These are phyloP conservation scores for Tokudaia muenninki DNA, from an alignment of 2,797 vertebrate genomes.

Conservation along the genomic window DNA sequence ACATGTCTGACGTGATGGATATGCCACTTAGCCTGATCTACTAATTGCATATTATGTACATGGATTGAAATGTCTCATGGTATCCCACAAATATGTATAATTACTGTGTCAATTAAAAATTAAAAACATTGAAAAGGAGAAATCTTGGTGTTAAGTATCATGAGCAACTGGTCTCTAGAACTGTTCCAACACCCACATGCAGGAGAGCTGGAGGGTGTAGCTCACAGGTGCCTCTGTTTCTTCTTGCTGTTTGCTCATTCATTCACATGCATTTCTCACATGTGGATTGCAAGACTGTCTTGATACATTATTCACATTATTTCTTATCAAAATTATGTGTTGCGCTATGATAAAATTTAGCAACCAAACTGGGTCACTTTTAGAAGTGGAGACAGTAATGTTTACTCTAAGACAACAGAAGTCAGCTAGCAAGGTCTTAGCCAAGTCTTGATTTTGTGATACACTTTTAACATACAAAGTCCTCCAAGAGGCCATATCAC, in stretches of 20 bases:
- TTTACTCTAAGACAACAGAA: background rate
- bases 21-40: background rate
- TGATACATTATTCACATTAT: background rate
- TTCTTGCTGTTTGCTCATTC: background rate
- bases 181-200: background rate
- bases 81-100: background rate
- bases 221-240: background rate
- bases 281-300: background rate
- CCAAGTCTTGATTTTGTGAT: background rate
- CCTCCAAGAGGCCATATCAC: background rate
- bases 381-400: background rate
- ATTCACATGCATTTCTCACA: background rate
- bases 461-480: background rate
- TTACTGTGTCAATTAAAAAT: background rate
- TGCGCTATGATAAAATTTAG: background rate
- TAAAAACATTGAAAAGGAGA: background rate
- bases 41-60: background rate
- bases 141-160: conserved; percentile 27
- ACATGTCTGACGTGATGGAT: background rate
- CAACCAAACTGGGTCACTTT: conserved; percentile 1
- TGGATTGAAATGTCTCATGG: background rate
- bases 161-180: background rate
- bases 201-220: background rate
- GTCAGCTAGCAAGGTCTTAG: background rate
- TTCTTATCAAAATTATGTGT: conserved; percentile 10